Conservation (phyloP, 2,797 vertebrate species). For the Pantherophis alleghaniensis region DNA sequence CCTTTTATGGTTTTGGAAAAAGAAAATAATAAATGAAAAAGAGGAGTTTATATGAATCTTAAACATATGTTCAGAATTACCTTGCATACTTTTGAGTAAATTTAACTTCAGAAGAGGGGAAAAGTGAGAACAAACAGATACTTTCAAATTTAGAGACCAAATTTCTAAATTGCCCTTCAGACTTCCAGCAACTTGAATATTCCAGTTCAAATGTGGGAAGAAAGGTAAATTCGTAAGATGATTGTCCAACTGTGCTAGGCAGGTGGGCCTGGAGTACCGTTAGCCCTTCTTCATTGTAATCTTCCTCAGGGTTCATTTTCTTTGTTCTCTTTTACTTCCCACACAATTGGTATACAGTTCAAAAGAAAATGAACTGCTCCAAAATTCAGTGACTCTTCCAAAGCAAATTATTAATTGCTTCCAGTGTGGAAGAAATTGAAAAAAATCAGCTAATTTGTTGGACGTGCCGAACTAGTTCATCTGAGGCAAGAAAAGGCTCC, state of each 20-base stretch:
- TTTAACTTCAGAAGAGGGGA: neutral
- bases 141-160: neutral
- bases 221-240: neutral
- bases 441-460: neutral
- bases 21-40: neutral
- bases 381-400: neutral
- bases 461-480: neutral
- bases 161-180: neutral
- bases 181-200: neutral
- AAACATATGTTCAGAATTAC: neutral
- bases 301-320: neutral
- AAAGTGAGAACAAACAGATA: neutral
- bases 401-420: neutral
- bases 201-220: neutral
- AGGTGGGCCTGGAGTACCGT: neutral
- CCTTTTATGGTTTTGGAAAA: neutral
- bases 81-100: neutral
- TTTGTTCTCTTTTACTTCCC: neutral
- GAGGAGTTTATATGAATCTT: neutral
- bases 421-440: neutral
- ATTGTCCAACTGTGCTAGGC: neutral
- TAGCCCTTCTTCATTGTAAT: neutral
- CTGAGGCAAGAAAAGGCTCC: neutral
- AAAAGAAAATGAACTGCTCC: neutral
- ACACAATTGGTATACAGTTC: neutral